Percentiles rank a stretch among this genome's conserved stretches.
phyloP scores from a whole-genome alignment of 2,888 invertebrate species.

The Thecocarcelia acutangulata region DNA sequence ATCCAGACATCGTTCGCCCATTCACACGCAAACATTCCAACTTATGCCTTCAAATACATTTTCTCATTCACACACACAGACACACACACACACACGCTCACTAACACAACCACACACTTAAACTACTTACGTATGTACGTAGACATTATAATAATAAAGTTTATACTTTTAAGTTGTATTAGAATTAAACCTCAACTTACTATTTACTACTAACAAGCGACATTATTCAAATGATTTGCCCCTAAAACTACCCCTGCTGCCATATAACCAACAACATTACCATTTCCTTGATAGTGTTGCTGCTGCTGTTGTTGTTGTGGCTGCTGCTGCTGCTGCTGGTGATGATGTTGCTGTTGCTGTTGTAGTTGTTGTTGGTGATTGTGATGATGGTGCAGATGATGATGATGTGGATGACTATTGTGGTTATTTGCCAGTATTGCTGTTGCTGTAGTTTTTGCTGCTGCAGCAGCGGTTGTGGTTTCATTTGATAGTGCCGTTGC shows the following conservation, averaged over 20 bases:
- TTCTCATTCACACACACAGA: no score
- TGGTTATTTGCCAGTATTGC: conserved; percentile 68
- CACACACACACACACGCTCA: conserved; percentile 7
- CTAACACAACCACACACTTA: conserved; percentile 47
- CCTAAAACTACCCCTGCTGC: conserved; percentile 80
- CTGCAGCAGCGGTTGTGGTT: conserved; percentile 47
- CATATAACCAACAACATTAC: conserved; percentile 76
- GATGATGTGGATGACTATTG: conserved; percentile 69
- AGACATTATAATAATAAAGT: conserved; percentile 39
- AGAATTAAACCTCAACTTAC: conserved; percentile 61
- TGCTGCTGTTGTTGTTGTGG: conserved; percentile 62
- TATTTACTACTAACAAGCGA: conserved; percentile 78
- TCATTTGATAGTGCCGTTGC: conserved; percentile 57
- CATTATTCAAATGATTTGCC: conserved; percentile 78
- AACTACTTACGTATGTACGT: conserved; percentile 47
- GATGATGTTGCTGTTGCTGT: conserved; percentile 70
- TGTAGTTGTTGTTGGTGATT: conserved; percentile 64
- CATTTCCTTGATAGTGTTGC: conserved; percentile 74
- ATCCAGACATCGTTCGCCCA: background rate
- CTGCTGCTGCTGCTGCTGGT: conserved; percentile 38
- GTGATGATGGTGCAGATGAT: conserved; percentile 67
- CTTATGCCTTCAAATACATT: background rate
- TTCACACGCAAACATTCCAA: background rate
- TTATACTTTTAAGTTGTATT: conserved; percentile 58
- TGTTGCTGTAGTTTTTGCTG: conserved; percentile 53